Evolutionary conservation across 2,888 invertebrate genomes (phyloP), one percentile per base, ranked within the genome.

Genomic region (Hypomecis punctinalis): DNA sequence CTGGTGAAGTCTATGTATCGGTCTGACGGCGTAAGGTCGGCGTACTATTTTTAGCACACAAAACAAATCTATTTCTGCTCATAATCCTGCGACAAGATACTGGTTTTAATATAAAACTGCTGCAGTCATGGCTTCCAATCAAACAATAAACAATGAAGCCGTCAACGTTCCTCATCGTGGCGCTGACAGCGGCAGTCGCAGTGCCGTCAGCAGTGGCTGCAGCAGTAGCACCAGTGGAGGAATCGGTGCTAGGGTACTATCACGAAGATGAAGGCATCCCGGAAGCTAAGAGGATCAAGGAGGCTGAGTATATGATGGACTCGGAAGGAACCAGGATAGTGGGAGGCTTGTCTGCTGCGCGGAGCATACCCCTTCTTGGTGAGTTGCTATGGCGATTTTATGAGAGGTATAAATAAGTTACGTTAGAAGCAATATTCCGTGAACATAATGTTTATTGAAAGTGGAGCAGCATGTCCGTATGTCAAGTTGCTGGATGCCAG

Each of bases 301-400:
- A 65, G 0, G 68, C 68, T 33, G 80, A 82, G 61, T 67, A 65
- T 45, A 73, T 71, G 1, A 46, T 66, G 13, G 74, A 77, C 59
- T 69, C 75, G 60, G 73, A 73, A 23, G 75, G 74, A 9, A 46
- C 67, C 6, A 75, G 76, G 67, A 81, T 82, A 42, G 79, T 80
- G 5, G 80, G 81, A 0, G 77, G 81, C 5, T 64, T 72, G 5
- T 54, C 72, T 5, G 73, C 76, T 0, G 51, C 37, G 23, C 5
- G 80, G 80, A n/a, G 63, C 66, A 4, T 73, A 76, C 45, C 79
- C 80, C 0, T 76, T 75, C 47, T 46, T 78, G 59, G 79, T 80
- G 42, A 70, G 75, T 67, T 52, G 39, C 11, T 45, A 33, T 46
- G 1, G 4, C 0, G 6, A 52, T 52, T 52, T 40, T 10, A 9